A percentile compares a stretch with the other conserved stretches of the same genome.
phyloP scores from a whole-genome alignment of 2,113 vertebrate genomes.

The Formicarius rufipectus region DNA sequence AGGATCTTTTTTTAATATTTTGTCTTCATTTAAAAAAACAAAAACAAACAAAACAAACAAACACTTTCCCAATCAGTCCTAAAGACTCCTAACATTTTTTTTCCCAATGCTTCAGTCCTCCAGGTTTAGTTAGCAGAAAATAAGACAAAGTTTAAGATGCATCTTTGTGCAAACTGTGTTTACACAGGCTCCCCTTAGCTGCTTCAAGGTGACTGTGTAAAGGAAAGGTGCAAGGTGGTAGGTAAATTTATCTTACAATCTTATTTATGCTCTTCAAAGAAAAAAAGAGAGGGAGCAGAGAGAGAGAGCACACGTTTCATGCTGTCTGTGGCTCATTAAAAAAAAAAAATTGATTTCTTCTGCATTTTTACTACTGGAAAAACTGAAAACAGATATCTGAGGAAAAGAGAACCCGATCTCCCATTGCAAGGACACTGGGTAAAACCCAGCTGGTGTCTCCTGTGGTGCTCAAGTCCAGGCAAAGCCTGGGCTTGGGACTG shows the following conservation, averaged over 20 bases:
- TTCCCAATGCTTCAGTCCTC: neutral
- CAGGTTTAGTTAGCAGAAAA: neutral
- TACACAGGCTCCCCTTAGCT: neutral
- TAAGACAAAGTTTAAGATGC: neutral
- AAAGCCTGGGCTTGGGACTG: neutral
- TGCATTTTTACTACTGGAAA: neutral
- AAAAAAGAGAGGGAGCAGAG: neutral
- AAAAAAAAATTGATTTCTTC: neutral
- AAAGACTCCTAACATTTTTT: neutral
- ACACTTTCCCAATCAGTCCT: neutral
- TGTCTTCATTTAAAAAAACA: neutral
- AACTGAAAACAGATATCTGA: slow-evolving; percentile 19
- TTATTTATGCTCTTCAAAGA: neutral
- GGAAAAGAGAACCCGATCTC: neutral
- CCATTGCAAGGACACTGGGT: neutral
- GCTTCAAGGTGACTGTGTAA: neutral
- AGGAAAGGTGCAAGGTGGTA: neutral
- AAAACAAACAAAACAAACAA: too few species aligned
- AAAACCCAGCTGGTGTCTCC: neutral
- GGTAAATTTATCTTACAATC: neutral
- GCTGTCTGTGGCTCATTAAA: neutral
- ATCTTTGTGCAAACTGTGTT: neutral
- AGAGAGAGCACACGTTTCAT: neutral
- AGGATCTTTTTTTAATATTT: neutral
- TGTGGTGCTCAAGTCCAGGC: neutral